Conservation (phyloP, 2,888 invertebrate species). For the Epiblema foenella region DNA sequence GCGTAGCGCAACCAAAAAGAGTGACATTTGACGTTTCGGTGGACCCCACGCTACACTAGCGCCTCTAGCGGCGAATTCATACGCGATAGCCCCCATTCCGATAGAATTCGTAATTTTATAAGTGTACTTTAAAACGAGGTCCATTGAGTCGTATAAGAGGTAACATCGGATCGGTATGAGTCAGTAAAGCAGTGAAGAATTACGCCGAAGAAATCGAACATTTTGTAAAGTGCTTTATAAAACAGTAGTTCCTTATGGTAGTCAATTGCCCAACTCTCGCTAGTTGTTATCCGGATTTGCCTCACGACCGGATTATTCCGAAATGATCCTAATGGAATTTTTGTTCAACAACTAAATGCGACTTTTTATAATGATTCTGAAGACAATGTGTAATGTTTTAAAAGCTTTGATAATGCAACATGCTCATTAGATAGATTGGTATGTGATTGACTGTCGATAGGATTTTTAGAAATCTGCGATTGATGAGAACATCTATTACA, state of each 20-base stretch:
- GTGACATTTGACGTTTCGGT: no score
- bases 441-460: not conserved
- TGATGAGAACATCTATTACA: constrained; percentile 2
- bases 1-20: no score
- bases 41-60: no score
- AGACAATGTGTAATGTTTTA: not conserved
- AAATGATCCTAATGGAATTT: not conserved
- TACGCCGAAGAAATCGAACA: no score
- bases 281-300: not conserved
- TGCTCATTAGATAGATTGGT: not conserved
- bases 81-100: no score
- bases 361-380: not conserved
- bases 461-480: constrained; percentile 22
- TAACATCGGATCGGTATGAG: no score
- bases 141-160: no score
- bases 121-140: no score
- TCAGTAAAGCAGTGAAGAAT: no score
- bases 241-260: no score
- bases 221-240: no score
- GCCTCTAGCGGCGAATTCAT: no score
- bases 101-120: not conserved
- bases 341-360: not conserved
- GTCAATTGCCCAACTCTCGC: not conserved
- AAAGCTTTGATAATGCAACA: not conserved
- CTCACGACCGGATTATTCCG: not conserved